A percentile compares a stretch with the other conserved stretches of the same genome.
Evolutionary conservation across 2,888 invertebrate genomes (phyloP).

Genomic region (Xanthorhoe spadicearia): DNA sequence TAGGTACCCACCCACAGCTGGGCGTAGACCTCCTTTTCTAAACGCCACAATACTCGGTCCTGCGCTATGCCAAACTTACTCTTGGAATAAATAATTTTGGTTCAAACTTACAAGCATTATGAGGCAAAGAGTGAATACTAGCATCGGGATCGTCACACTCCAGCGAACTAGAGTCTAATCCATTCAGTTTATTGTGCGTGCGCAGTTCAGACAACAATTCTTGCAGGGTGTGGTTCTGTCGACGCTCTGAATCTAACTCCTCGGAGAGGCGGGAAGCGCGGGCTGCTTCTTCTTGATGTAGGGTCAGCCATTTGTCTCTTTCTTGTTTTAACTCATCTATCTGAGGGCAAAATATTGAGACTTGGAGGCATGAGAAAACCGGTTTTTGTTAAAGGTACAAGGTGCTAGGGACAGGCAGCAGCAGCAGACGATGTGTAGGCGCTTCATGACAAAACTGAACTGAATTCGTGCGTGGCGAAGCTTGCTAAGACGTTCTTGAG

Average conservation of each 20-base stretch:
- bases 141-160: slow-evolving; percentile 76
- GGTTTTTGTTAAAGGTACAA: no score
- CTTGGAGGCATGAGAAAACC: no score
- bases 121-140: slow-evolving; percentile 63
- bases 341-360: slow-evolving; percentile 55
- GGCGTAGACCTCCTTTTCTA: no score
- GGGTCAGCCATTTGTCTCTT: slow-evolving; percentile 66
- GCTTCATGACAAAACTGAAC: no score
- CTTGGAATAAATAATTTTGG: no score
- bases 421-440: no score
- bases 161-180: slow-evolving; percentile 65
- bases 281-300: slow-evolving; percentile 62
- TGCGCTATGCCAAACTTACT: no score
- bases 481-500: no score
- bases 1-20: no score
- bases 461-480: no score
- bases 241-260: slow-evolving; percentile 65
- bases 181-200: slow-evolving; percentile 67
- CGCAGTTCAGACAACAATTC: slow-evolving; percentile 69
- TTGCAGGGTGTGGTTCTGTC: slow-evolving; percentile 55
- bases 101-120: slow-evolving; percentile 66
- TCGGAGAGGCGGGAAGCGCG: slow-evolving; percentile 59
- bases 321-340: slow-evolving; percentile 77
- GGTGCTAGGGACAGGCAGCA: no score
- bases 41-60: no score